Evolutionary conservation across 2,888 invertebrate genomes (phyloP).

Genomic region (Caenorhabditis japonica): DNA sequence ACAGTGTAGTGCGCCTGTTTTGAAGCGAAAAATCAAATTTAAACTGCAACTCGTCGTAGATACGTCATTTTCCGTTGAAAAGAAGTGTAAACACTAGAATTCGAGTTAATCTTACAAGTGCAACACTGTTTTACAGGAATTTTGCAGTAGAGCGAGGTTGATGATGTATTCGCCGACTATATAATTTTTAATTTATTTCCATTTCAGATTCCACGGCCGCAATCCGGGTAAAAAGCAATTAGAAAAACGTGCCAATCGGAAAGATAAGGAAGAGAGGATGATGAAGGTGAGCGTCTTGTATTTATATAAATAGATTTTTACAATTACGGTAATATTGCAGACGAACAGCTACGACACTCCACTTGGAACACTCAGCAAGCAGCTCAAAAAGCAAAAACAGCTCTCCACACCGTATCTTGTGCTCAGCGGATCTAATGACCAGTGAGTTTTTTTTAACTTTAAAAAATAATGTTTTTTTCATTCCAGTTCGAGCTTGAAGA

Average conservation of each 20-base stretch:
- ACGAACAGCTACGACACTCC: slow-evolving; percentile 83
- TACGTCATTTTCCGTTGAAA: no score
- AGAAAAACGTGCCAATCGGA: slow-evolving; percentile 94
- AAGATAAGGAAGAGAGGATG: slow-evolving; percentile 80
- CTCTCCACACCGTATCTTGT: slow-evolving; percentile 74
- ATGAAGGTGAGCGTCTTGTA: slow-evolving; percentile 43
- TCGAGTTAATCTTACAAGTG: no score
- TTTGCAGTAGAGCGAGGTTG: no score
- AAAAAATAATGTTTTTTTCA: slow-evolving; percentile 16
- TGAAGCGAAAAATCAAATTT: no score
- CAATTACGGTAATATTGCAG: slow-evolving; percentile 24
- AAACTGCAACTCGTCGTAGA: no score
- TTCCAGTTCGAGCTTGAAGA: slow-evolving; percentile 49
- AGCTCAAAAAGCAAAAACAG: slow-evolving; percentile 89
- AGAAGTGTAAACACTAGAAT: no score
- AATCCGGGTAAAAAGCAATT: slow-evolving; percentile 98
- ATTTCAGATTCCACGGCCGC: slow-evolving; percentile 96
- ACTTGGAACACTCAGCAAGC: slow-evolving; percentile 90
- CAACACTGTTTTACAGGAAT: no score
- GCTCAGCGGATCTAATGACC: slow-evolving; percentile 67
- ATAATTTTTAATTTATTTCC: neutral
- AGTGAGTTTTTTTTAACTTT: slow-evolving; percentile 15
- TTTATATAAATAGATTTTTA: neutral
- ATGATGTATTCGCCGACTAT: no score
- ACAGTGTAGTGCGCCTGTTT: no score